Evolutionary conservation across 92 coral and sea anemone species (phyloP).

Genomic region (Pocillopora grandis): DNA sequence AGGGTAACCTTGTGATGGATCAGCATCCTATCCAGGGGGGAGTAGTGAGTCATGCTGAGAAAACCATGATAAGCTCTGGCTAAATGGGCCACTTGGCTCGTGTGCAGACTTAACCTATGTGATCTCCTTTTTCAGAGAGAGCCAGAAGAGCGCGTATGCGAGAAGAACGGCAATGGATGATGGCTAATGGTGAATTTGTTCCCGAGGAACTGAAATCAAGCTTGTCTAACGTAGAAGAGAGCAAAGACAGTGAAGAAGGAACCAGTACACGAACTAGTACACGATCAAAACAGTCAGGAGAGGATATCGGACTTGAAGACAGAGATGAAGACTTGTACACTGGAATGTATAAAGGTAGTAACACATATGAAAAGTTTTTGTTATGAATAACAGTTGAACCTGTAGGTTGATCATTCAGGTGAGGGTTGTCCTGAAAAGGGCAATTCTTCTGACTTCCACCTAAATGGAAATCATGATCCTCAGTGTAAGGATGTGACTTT

Average conservation of each 20-base stretch:
- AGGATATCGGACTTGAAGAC: slow-evolving; percentile 39
- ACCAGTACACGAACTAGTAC: slow-evolving; percentile 10
- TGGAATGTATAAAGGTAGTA: slow-evolving; percentile 89
- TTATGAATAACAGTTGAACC: no score
- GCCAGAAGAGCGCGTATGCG: slow-evolving; percentile 93
- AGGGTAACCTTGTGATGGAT: no score
- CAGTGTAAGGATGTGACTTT: no score
- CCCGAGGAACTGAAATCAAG: slow-evolving; percentile 58
- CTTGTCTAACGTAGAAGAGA: slow-evolving; percentile 57
- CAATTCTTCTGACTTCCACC: no score
- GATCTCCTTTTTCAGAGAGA: slow-evolving; percentile 62
- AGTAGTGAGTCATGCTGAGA: no score
- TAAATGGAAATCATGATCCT: no score
- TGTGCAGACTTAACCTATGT: neutral
- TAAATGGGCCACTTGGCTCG: neutral
- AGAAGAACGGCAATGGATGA: slow-evolving; percentile 93
- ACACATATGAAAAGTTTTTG: no score
- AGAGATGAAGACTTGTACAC: slow-evolving; percentile 92
- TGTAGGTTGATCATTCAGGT: no score
- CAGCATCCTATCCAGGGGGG: no score
- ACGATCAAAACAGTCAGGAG: slow-evolving; percentile 26
- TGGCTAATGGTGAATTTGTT: slow-evolving; percentile 86
- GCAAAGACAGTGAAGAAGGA: slow-evolving; percentile 43
- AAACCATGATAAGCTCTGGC: no score
- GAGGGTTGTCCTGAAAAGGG: no score